phyloP scores from a whole-genome alignment of 1,140 invertebrate genomes.

The Calephelis nemesis region DNA sequence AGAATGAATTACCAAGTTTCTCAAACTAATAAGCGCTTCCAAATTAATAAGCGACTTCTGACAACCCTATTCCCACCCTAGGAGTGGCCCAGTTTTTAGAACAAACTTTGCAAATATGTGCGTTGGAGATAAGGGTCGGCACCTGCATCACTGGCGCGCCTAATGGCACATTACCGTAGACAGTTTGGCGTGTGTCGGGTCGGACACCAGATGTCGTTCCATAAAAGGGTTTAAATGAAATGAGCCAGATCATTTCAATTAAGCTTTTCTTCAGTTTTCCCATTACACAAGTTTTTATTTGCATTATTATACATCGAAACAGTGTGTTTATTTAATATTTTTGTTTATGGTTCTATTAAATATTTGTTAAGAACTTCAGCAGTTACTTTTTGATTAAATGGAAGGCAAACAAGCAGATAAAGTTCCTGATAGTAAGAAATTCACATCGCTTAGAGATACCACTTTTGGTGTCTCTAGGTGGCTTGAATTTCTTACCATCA shows the following conservation, averaged over 20 bases:
- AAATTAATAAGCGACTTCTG: neutral
- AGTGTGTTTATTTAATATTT: too few species aligned
- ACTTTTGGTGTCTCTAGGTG: too few species aligned
- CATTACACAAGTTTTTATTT: slow-evolving; percentile 7
- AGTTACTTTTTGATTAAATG: too few species aligned
- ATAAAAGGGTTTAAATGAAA: slow-evolving; percentile 49
- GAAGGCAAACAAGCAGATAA: too few species aligned
- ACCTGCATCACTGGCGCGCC: slow-evolving; percentile 53
- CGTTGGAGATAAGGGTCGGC: slow-evolving; percentile 56
- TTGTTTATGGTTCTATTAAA: too few species aligned
- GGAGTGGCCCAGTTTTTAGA: slow-evolving; percentile 55
- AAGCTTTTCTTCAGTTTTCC: slow-evolving; percentile 31
- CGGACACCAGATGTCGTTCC: slow-evolving; percentile 41
- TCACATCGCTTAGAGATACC: too few species aligned
- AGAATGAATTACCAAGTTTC: too few species aligned
- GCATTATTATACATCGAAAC: neutral
- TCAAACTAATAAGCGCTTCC: neutral
- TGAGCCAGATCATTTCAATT: slow-evolving; percentile 48
- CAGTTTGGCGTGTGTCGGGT: slow-evolving; percentile 41
- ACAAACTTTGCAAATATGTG: slow-evolving; percentile 64
- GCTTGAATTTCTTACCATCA: too few species aligned
- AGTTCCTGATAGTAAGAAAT: too few species aligned
- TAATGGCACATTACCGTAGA: slow-evolving; percentile 66
- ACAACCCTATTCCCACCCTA: slow-evolving; percentile 29
- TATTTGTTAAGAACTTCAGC: too few species aligned